Evolutionary conservation across 2,113 vertebrate species (phyloP).

Genomic region (Malurus cyaneus): DNA sequence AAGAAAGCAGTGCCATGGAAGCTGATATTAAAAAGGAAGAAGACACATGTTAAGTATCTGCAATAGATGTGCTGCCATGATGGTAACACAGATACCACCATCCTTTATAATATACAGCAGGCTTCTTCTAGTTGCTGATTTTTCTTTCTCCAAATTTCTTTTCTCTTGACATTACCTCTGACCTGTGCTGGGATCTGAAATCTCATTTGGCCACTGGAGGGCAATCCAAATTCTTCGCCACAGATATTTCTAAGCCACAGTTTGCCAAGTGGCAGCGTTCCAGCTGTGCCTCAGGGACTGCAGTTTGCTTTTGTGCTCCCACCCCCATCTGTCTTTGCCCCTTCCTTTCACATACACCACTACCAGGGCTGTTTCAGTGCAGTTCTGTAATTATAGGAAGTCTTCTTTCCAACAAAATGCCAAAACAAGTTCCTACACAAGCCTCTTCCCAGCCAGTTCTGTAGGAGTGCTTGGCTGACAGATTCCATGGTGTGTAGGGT

Average conservation of each 20-base stretch:
- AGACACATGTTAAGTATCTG: background rate
- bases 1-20: background rate
- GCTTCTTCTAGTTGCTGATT: background rate
- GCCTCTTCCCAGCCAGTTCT: rapidly evolving
- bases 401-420: background rate
- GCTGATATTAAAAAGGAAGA: background rate
- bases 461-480: background rate
- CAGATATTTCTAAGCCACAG: background rate
- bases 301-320: background rate
- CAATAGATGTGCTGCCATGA: background rate
- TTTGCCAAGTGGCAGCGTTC: background rate
- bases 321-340: background rate
- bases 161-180: background rate
- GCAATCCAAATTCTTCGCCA: background rate
- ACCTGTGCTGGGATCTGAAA: background rate
- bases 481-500: rapidly evolving
- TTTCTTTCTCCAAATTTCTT: background rate
- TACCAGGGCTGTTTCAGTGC: background rate
- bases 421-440: background rate
- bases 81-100: background rate
- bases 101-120: background rate
- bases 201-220: background rate
- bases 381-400: background rate
- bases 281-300: background rate
- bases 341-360: background rate